Conservation (phyloP, 2,797 vertebrate species). For the Pteropus rufus region DNA sequence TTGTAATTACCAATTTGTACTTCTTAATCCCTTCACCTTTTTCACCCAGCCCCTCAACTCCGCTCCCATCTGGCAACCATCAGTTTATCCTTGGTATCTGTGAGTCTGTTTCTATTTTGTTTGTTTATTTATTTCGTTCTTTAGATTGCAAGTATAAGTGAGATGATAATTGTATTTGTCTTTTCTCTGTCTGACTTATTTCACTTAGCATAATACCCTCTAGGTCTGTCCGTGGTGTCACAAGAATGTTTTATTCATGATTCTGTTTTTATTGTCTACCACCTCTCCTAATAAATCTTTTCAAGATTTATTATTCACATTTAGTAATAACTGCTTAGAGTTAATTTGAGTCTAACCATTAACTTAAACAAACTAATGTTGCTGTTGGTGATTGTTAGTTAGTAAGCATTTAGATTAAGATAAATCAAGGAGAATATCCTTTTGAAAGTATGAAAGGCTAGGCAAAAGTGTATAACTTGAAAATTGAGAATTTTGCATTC, state of each 20-base stretch:
- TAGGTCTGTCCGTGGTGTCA: too few species aligned
- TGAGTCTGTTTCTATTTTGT: too few species aligned
- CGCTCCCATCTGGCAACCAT: too few species aligned
- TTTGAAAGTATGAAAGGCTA: neutral
- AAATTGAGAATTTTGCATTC: constrained; percentile 48
- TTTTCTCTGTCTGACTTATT: too few species aligned
- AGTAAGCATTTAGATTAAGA: neutral
- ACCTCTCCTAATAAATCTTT: neutral
- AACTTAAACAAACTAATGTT: neutral
- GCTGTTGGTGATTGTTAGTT: neutral
- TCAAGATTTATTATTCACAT: neutral
- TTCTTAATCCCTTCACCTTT: too few species aligned
- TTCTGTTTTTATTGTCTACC: neutral
- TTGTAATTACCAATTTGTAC: too few species aligned
- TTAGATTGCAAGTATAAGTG: too few species aligned
- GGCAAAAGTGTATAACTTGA: neutral
- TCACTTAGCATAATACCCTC: too few species aligned
- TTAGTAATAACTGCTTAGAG: neutral
- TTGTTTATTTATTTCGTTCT: too few species aligned
- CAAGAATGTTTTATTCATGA: neutral
- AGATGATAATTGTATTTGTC: too few species aligned
- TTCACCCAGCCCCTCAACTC: too few species aligned
- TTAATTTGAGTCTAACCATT: neutral
- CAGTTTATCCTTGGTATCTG: too few species aligned
- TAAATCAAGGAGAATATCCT: neutral